These are phyloP conservation scores for Crotophaga sulcirostris DNA, from an alignment of 2,113 vertebrate genomes.

Conservation along the genomic window DNA sequence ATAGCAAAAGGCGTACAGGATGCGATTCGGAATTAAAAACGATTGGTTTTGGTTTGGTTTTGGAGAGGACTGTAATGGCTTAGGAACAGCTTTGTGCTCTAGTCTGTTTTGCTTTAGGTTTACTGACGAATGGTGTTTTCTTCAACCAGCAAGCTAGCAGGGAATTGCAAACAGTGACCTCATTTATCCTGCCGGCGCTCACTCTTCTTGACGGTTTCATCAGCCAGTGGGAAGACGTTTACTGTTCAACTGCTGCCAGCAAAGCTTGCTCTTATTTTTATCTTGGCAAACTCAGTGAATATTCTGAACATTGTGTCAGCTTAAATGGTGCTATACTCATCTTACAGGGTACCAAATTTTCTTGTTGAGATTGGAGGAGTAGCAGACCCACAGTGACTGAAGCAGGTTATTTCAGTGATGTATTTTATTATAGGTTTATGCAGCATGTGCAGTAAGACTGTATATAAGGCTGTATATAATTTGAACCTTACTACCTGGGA, in stretches of 20 bases:
- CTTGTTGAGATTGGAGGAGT: not conserved
- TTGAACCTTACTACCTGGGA: not conserved
- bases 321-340: not conserved
- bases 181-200: slow-evolving; percentile 11
- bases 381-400: not conserved
- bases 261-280: not conserved
- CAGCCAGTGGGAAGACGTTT: slow-evolving; percentile 28
- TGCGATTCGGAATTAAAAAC: not conserved
- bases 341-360: not conserved
- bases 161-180: slow-evolving; percentile 44
- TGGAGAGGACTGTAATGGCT: not conserved
- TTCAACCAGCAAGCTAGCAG: slow-evolving; percentile 26
- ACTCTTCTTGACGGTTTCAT: slow-evolving; percentile 43
- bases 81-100: not conserved
- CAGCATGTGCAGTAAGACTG: not conserved
- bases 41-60: not conserved
- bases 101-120: slow-evolving; percentile 22
- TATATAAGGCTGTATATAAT: not conserved
- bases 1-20: not conserved
- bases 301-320: not conserved
- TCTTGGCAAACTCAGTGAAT: not conserved
- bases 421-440: not conserved
- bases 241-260: slow-evolving; percentile 27
- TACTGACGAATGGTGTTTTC: slow-evolving; percentile 37
- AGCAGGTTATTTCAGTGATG: not conserved